Evolutionary conservation across 2,888 invertebrate genomes (phyloP).

Genomic region (Cephus nigrinus): DNA sequence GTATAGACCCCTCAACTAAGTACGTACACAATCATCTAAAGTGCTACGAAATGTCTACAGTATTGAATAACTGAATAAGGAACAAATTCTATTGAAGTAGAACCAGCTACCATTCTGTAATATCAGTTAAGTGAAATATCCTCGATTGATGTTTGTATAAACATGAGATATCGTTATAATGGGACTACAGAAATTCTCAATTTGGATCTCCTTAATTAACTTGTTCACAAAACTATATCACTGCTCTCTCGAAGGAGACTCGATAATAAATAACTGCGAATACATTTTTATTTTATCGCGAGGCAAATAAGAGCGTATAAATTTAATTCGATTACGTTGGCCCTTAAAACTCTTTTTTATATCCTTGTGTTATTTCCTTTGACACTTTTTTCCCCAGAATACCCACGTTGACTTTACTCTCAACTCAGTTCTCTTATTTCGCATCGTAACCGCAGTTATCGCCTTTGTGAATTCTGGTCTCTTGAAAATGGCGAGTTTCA

Average conservation of each 20-base stretch:
- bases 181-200: background rate
- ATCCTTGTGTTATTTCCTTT: background rate
- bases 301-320: background rate
- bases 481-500: background rate
- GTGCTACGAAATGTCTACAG: background rate
- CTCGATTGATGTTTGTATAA: background rate
- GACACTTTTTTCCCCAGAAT: background rate
- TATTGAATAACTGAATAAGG: background rate
- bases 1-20: background rate
- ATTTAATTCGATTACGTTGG: background rate
- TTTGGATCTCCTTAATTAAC: background rate
- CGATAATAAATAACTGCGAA: background rate
- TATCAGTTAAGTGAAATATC: background rate
- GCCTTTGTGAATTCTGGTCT: background rate
- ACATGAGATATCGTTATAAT: background rate
- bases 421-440: background rate
- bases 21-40: background rate
- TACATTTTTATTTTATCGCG: background rate
- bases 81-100: background rate
- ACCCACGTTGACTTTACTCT: background rate
- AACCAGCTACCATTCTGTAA: background rate
- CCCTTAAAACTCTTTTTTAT: background rate
- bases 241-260: background rate
- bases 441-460: background rate
- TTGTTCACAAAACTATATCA: background rate